Evolutionary conservation across 2,113 vertebrate species (phyloP).

Genomic region (Cervus canadensis): DNA sequence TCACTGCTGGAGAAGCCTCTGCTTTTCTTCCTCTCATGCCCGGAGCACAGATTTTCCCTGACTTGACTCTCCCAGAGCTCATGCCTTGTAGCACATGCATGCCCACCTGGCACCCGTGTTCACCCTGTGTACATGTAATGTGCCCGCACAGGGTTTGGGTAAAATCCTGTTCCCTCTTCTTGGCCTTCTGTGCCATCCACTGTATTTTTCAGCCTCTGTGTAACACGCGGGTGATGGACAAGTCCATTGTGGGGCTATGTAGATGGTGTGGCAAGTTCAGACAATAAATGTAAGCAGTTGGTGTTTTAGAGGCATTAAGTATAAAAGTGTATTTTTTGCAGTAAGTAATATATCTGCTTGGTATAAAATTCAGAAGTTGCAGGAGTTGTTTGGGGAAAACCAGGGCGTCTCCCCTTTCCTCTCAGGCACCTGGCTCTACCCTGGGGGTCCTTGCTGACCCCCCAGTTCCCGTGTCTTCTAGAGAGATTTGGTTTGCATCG

Average conservation of each 20-base stretch:
- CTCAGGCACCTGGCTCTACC: no score
- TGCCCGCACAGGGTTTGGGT: neutral
- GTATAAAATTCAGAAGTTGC: neutral
- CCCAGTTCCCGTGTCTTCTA: neutral
- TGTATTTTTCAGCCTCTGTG: neutral
- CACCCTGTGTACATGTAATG: rapidly evolving
- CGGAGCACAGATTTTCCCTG: neutral
- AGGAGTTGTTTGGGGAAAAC: neutral
- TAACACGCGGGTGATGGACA: neutral
- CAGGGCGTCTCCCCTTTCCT: neutral
- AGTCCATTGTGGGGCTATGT: rapidly evolving
- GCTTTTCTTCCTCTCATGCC: neutral
- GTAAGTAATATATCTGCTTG: no score
- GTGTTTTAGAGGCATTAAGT: neutral
- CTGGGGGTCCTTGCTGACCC: neutral
- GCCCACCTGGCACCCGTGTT: rapidly evolving
- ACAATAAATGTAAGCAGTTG: rapidly evolving
- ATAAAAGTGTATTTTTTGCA: neutral
- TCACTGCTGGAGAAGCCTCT: neutral
- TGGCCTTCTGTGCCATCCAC: neutral
- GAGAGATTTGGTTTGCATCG: rapidly evolving
- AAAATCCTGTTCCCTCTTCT: rapidly evolving
- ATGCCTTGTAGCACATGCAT: neutral
- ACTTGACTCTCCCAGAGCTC: rapidly evolving
- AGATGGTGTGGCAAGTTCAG: neutral